phyloP scores from a whole-genome alignment of 2,888 invertebrate genomes.

The Rhagonycha lutea region DNA sequence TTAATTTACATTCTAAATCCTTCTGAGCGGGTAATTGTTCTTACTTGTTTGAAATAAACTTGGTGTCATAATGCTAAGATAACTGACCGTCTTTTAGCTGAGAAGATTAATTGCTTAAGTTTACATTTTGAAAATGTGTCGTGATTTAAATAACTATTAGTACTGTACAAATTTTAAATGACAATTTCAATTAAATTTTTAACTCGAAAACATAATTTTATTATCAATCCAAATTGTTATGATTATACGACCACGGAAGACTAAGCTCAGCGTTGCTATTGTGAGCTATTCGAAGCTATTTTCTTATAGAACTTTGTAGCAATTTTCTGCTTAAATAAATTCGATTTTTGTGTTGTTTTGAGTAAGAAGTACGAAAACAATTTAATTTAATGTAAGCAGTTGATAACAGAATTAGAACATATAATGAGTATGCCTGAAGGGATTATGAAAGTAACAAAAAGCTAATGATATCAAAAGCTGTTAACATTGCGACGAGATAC shows the following conservation, averaged over 20 bases:
- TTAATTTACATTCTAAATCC: not conserved
- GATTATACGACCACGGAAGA: not conserved
- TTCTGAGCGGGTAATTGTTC: not conserved
- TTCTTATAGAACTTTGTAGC: not conserved
- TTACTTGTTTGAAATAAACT: not conserved
- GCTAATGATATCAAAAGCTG: constrained; percentile 25
- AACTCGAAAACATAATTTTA: no score
- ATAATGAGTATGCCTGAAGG: constrained; percentile 13
- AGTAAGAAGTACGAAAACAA: constrained; percentile 7
- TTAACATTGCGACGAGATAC: constrained; percentile 21
- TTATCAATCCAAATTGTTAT: no score
- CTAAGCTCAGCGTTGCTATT: not conserved
- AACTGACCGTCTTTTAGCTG: not conserved
- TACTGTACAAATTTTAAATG: not conserved
- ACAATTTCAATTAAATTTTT: not conserved
- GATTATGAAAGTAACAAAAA: constrained; percentile 11
- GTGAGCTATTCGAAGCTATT: not conserved
- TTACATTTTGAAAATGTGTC: not conserved
- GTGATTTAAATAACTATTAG: not conserved
- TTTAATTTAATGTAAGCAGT: constrained; percentile 23
- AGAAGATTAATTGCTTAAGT: not conserved
- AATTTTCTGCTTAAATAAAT: constrained; percentile 6
- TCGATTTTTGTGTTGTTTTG: not conserved
- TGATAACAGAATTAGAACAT: constrained; percentile 14
- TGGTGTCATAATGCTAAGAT: not conserved